Evolutionary conservation across 1,140 invertebrate species (phyloP).

Genomic region (Saccostrea echinata): DNA sequence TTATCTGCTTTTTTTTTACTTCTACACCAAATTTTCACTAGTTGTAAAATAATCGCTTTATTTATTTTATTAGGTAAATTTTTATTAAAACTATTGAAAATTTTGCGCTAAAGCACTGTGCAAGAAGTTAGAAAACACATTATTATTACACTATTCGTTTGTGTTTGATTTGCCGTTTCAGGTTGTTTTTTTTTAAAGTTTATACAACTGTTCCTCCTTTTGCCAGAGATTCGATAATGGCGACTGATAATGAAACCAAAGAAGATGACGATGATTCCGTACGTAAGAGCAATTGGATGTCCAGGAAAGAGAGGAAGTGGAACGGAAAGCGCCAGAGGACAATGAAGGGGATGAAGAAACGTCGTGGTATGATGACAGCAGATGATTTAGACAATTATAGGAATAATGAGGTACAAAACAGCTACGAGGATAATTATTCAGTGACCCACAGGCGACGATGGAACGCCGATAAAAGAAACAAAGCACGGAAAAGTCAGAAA

Average conservation of each 20-base stretch:
- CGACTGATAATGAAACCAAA: not conserved
- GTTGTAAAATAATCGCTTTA: too few species aligned
- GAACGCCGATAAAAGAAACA: not conserved
- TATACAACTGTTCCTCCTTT: too few species aligned
- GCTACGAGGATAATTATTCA: not conserved
- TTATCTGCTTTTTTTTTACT: too few species aligned
- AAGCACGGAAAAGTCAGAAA: not conserved
- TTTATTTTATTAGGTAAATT: too few species aligned
- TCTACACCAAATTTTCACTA: too few species aligned
- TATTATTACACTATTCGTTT: too few species aligned
- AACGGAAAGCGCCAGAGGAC: not conserved
- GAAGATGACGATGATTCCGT: not conserved
- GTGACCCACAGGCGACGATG: not conserved
- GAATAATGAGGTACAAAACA: not conserved
- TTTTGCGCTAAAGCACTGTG: too few species aligned
- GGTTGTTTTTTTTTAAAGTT: too few species aligned
- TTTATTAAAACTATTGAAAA: too few species aligned
- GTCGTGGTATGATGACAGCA: not conserved
- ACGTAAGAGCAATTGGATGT: not conserved
- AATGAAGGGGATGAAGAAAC: not conserved
- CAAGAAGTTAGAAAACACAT: too few species aligned
- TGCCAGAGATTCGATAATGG: not conserved
- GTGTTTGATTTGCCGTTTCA: too few species aligned
- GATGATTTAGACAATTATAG: not conserved
- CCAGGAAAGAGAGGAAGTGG: not conserved